A percentile compares a stretch with the other conserved stretches of the same genome.
Conservation (phyloP, 2,888 invertebrate genomes). For the Agrochola litura region DNA sequence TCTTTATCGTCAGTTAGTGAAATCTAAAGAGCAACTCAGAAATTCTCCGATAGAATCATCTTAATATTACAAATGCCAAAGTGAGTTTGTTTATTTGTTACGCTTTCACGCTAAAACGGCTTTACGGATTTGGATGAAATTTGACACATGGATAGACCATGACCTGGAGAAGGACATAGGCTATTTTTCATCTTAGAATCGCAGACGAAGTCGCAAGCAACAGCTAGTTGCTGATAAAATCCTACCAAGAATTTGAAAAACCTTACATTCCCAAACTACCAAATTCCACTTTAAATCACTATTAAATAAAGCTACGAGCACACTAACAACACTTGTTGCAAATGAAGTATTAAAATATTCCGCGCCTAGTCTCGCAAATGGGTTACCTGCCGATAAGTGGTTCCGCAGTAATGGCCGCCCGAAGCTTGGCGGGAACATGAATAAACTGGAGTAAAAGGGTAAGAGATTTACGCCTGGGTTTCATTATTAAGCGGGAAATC, state of each 20-base stretch:
- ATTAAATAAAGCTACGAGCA: slow-evolving; percentile 30
- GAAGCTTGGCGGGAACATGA: slow-evolving; percentile 43
- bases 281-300: slow-evolving; percentile 17
- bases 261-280: slow-evolving; percentile 1
- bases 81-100: no score
- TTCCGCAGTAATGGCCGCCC: slow-evolving; percentile 49
- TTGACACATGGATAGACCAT: no score
- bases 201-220: no score
- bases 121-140: no score
- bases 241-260: not conserved
- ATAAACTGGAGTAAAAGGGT: slow-evolving; percentile 45
- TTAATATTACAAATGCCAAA: no score
- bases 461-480: slow-evolving; percentile 35
- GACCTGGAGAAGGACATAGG: no score
- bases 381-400: slow-evolving; percentile 61
- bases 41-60: not conserved
- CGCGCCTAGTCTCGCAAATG: slow-evolving; percentile 50
- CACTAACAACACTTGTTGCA: slow-evolving; percentile 35
- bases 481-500: slow-evolving; percentile 36
- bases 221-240: not conserved
- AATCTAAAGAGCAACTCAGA: not conserved
- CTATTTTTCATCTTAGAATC: no score
- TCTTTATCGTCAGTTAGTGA: no score
- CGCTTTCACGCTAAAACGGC: no score
- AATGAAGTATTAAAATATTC: slow-evolving; percentile 67